phyloP scores from a whole-genome alignment of 2,888 invertebrate species.

The Pteria penguin region DNA sequence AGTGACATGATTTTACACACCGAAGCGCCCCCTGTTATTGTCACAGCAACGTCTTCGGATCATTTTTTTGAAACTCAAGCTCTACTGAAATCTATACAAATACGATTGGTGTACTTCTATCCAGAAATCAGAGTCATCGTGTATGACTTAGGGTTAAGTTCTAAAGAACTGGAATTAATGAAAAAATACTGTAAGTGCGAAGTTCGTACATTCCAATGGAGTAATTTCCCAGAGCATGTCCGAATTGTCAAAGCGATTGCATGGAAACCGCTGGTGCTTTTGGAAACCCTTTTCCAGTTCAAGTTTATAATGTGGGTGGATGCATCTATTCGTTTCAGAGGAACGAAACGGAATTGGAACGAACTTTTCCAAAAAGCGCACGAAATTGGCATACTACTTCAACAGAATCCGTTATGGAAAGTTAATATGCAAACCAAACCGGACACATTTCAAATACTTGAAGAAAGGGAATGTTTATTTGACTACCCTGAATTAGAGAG shows the following conservation, averaged over 20 bases:
- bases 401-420: conserved; percentile 17
- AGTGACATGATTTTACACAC: too few species aligned
- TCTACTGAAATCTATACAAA: conserved; percentile 19
- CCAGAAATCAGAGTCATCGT: conserved; percentile 18
- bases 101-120: conserved; percentile 9
- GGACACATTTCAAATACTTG: conserved; percentile 24
- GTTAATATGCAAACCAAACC: conserved; percentile 22
- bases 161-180: conserved; percentile 6
- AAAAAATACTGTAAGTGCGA: conserved; percentile 44
- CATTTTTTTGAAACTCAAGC: conserved; percentile 17
- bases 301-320: conserved; percentile 41
- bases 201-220: conserved; percentile 37
- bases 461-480: conserved; percentile 29
- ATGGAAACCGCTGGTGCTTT: conserved; percentile 47
- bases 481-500: conserved; percentile 33
- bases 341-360: conserved; percentile 2
- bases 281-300: conserved; percentile 17
- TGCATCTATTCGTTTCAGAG: conserved; percentile 29
- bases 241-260: conserved; percentile 27
- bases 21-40: conserved; percentile 10
- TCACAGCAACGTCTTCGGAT: conserved; percentile 16
- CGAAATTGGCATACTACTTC: conserved; percentile 24
- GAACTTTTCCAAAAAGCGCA: conserved; percentile 9
- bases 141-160: conserved; percentile 39
- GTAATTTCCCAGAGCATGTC: conserved; percentile 35